Evolutionary conservation across 35 echinoderm and acorn worm species (phyloP).

Genomic region (Heliocidaris tuberculata): DNA sequence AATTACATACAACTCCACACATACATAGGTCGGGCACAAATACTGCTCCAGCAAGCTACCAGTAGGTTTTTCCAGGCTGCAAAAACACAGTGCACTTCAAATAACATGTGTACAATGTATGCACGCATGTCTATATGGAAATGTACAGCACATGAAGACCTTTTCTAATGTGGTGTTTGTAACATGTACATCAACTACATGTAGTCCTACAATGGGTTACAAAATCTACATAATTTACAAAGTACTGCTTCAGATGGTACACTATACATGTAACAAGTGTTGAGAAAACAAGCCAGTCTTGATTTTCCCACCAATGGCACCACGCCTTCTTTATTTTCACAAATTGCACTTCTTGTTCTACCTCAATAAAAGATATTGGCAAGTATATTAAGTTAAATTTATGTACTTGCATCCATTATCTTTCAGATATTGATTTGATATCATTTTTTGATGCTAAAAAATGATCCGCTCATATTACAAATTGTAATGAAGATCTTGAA

Average conservation of each 20-base stretch:
- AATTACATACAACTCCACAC: slow-evolving; percentile 25
- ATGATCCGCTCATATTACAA: too few species aligned
- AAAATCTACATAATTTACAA: not conserved
- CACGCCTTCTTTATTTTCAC: not conserved
- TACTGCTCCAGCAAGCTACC: not conserved
- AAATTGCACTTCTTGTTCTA: too few species aligned
- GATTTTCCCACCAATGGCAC: not conserved
- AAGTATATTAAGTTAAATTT: too few species aligned
- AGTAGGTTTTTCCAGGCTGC: not conserved
- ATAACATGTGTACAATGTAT: not conserved
- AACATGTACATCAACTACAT: not conserved
- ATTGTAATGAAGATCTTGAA: too few species aligned
- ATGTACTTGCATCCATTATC: too few species aligned
- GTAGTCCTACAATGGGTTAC: not conserved
- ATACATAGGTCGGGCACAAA: not conserved
- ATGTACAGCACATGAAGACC: not conserved
- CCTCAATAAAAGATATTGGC: too few species aligned
- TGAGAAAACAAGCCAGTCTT: not conserved
- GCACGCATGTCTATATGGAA: not conserved
- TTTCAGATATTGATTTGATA: too few species aligned
- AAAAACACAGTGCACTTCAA: not conserved
- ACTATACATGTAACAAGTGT: not conserved
- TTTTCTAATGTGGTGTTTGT: too few species aligned
- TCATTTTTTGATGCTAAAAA: too few species aligned
- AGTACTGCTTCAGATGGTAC: not conserved